phyloP scores from a whole-genome alignment of 2,888 invertebrate genomes.

The Resseliella maxima region DNA sequence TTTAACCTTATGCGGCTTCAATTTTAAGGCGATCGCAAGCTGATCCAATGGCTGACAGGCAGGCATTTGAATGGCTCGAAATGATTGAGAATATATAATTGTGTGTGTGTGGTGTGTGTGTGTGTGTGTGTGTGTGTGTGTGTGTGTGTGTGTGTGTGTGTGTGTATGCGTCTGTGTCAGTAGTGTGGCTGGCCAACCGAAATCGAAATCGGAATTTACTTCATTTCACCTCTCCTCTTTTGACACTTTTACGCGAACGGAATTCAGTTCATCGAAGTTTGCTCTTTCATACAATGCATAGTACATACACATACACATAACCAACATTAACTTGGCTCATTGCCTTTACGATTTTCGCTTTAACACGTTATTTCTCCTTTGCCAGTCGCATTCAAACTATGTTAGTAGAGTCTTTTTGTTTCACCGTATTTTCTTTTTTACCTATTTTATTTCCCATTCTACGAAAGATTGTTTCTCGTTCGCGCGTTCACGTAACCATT shows the following conservation, averaged over 20 bases:
- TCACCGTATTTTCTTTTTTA: constrained; percentile 59
- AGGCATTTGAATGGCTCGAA: neutral
- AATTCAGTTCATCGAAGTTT: neutral
- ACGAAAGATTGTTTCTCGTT: neutral
- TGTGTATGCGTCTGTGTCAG: neutral
- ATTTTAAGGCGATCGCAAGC: neutral
- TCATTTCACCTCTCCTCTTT: constrained; percentile 57
- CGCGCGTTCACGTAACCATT: neutral
- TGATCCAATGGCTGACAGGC: neutral
- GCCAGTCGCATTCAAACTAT: constrained; percentile 13
- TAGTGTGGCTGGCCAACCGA: constrained; percentile 53
- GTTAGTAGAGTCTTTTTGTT: constrained; percentile 56
- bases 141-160: neutral
- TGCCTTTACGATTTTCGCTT: constrained; percentile 24
- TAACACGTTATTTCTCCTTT: neutral
- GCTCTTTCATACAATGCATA: neutral
- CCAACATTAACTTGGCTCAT: neutral
- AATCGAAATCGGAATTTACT: constrained; percentile 57
- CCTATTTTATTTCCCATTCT: constrained; percentile 62
- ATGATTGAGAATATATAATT: no score
- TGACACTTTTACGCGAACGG: neutral
- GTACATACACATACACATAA: neutral
- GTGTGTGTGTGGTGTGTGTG: neutral
- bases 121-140: neutral
- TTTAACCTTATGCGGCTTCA: constrained; percentile 51